Evolutionary conservation across 2,113 vertebrate species (phyloP), one percentile per base, ranked within the genome.

Genomic region (Vimba vimba): DNA sequence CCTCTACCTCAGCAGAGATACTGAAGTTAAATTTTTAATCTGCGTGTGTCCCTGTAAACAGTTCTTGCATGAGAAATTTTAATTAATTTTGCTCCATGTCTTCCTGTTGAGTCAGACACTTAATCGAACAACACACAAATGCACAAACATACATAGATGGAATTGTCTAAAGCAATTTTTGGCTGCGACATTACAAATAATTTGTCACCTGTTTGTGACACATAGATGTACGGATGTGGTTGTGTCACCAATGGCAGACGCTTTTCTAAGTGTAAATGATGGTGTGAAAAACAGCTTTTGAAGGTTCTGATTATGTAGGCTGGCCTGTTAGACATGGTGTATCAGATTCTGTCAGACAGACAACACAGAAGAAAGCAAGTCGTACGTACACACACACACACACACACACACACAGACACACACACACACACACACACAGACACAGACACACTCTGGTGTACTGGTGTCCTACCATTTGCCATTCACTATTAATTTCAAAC

Each of bases 261-360:
- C 60, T 23, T 77, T 78, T 78, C 73, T 73, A 79, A 30, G 55
- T 83, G 50, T 84, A 77, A n/a, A 66, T 73, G 74, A 52, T 79
- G 60, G 77, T 79, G 59, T 75, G 55, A 86, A 75, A 30, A 84
- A 82, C 47, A 88, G 23, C 66, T 79, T 79, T 86, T 66, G 75
- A 80, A 85, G 50, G 59, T 50, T 62, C 23, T 75, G 52, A 86
- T 84, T 84, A 82, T 74, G 71, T 39, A 23, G n/a, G 69, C 43
- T 79, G 64, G 30, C 30, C 82, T 7, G 66, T 87, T 12, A 87
- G 68, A 68, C 33, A 71, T 69, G 12, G 36, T 74, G 36, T 57
- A 55, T 68, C 84, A 73, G 33, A 43, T 33, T 57, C 11, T 64
- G 73, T 82, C 76, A 84, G 39, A 82, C 57, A 57, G 43, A 73